These are phyloP conservation scores for Micropoecilia bifurca DNA, from an alignment of 2,797 vertebrate genomes.

Conservation along the genomic window DNA sequence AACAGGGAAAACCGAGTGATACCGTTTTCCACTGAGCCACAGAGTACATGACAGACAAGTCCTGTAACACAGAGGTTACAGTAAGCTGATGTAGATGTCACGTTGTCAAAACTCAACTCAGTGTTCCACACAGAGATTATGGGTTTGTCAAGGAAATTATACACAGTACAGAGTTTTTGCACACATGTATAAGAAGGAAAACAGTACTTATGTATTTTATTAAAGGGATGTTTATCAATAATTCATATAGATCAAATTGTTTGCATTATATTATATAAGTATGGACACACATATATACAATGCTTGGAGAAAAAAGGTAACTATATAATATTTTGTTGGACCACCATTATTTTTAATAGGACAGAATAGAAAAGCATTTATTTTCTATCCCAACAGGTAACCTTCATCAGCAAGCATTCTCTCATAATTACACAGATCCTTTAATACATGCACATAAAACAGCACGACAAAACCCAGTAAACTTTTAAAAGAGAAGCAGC, in stretches of 20 bases:
- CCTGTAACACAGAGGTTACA: conserved; percentile 16
- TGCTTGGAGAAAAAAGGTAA: neutral
- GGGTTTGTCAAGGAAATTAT: neutral
- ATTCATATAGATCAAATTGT: neutral
- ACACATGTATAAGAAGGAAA: neutral
- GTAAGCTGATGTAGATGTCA: neutral
- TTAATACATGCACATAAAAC: too few relatives aligned
- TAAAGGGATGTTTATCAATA: neutral
- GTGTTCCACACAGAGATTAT: neutral
- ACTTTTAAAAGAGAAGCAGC: too few relatives aligned
- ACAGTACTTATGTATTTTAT: neutral
- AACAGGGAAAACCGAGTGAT: conserved; percentile 28
- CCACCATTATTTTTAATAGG: neutral
- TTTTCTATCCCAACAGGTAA: too few relatives aligned
- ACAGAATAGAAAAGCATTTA: neutral
- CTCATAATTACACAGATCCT: too few relatives aligned
- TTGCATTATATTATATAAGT: neutral
- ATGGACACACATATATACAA: neutral
- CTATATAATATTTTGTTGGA: neutral
- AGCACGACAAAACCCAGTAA: too few relatives aligned
- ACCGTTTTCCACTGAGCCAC: conserved; percentile 11
- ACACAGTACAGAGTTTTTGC: neutral
- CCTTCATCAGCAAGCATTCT: too few relatives aligned
- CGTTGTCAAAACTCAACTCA: neutral
- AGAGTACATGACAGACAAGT: conserved; percentile 21